Evolutionary conservation across 1,140 invertebrate species (phyloP).

Genomic region (Rhagoletis zephyria): DNA sequence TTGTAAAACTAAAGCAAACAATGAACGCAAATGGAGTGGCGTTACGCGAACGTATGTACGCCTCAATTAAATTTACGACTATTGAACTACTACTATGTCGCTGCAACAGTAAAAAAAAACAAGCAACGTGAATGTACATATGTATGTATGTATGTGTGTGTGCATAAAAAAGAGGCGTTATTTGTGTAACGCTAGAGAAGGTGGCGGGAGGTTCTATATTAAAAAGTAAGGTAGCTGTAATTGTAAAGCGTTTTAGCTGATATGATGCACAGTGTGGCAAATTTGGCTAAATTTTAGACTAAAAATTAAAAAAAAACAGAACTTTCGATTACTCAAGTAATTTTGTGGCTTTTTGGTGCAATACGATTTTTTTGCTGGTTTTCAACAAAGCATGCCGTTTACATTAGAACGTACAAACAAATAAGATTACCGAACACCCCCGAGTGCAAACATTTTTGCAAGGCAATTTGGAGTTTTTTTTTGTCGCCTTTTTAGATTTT

Average conservation of each 20-base stretch:
- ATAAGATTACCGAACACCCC: no score
- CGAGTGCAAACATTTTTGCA: no score
- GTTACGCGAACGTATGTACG: slow-evolving; percentile 3
- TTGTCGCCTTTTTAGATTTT: no score
- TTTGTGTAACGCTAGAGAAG: not conserved
- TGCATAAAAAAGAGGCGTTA: not conserved
- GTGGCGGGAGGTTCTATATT: not conserved
- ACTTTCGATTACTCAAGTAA: no score
- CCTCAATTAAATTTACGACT: slow-evolving; percentile 30
- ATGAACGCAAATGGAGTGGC: not conserved
- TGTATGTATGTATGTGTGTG: no score
- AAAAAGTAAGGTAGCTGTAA: not conserved
- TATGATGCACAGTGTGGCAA: not conserved
- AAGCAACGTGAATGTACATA: not conserved
- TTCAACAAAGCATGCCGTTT: no score
- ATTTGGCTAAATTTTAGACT: no score
- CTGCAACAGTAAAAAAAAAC: not conserved
- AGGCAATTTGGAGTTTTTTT: no score
- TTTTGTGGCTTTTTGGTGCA: no score
- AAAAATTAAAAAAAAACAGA: no score
- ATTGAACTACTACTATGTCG: not conserved
- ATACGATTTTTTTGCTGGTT: no score
- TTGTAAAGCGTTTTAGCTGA: not conserved
- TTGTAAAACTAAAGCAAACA: not conserved
- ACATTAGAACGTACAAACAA: no score